Evolutionary conservation across 2,888 invertebrate genomes (phyloP).

Genomic region (Cactoblastis cactorum): DNA sequence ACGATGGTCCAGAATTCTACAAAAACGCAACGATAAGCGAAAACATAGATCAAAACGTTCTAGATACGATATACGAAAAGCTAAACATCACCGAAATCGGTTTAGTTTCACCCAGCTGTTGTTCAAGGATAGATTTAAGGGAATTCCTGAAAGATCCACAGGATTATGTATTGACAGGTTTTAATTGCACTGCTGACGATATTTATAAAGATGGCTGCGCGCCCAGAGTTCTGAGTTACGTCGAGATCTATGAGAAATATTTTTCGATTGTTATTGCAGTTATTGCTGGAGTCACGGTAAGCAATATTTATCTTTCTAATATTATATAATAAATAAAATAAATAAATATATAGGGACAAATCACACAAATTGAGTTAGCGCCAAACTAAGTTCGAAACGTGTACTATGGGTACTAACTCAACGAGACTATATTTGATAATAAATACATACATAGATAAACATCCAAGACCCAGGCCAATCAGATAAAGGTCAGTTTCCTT

Average conservation of each 20-base stretch:
- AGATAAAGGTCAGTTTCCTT: too few species aligned
- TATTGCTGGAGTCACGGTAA: not conserved
- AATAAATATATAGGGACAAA: too few species aligned
- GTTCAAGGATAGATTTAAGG: not conserved
- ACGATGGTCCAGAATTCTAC: not conserved
- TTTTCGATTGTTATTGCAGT: not conserved
- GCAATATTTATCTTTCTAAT: not conserved
- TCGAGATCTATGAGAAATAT: not conserved
- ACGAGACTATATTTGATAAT: too few species aligned
- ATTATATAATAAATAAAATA: too few species aligned
- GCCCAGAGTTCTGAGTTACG: not conserved
- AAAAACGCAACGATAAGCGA: not conserved
- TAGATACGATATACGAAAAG: not conserved
- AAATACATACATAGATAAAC: too few species aligned
- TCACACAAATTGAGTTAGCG: too few species aligned
- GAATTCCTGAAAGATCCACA: not conserved
- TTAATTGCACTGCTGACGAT: not conserved
- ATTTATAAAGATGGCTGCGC: not conserved
- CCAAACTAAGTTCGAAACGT: not conserved
- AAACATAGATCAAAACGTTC: not conserved
- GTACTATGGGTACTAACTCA: too few species aligned
- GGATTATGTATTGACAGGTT: not conserved
- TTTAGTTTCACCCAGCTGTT: not conserved
- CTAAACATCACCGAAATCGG: not conserved
- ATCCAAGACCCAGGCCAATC: too few species aligned